These are phyloP conservation scores for Mycalesis mineus DNA, from an alignment of 2,888 invertebrate genomes.

Conservation along the genomic window DNA sequence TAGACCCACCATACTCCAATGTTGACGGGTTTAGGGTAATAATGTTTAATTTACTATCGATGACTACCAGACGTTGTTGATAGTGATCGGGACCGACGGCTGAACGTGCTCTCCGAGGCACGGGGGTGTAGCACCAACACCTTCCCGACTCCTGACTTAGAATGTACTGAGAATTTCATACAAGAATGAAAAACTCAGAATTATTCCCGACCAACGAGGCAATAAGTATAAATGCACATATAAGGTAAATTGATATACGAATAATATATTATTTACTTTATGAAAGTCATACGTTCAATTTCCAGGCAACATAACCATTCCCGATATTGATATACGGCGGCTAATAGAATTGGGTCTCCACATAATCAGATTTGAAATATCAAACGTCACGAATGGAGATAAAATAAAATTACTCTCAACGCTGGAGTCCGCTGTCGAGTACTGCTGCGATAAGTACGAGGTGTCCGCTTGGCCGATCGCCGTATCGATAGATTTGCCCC, in stretches of 20 bases:
- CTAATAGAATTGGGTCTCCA: slow-evolving; percentile 41
- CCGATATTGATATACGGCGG: slow-evolving; percentile 39
- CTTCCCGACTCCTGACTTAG: too few relatives aligned
- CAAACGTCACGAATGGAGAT: slow-evolving; percentile 28
- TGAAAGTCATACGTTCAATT: background rate
- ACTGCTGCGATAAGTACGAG: slow-evolving; percentile 38
- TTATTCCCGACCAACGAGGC: too few relatives aligned
- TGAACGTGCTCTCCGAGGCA: too few relatives aligned
- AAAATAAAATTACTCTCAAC: slow-evolving; percentile 34
- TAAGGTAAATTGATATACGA: background rate
- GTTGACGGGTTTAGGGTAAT: too few relatives aligned
- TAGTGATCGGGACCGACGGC: too few relatives aligned
- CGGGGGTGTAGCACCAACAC: too few relatives aligned
- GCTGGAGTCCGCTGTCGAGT: slow-evolving; percentile 26
- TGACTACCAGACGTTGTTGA: too few relatives aligned
- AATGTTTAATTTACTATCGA: too few relatives aligned
- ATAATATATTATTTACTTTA: background rate
- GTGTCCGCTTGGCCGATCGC: slow-evolving; percentile 41
- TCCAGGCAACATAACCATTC: slow-evolving; percentile 35
- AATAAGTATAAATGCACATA: too few relatives aligned
- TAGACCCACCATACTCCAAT: too few relatives aligned
- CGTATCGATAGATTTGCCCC: slow-evolving; percentile 32
- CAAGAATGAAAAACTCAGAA: too few relatives aligned
- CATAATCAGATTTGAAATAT: slow-evolving; percentile 34
- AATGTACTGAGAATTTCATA: too few relatives aligned